Evolutionary conservation across 92 coral and sea anemone species (phyloP), one percentile per base, ranked within the genome.

Genomic region (Bergia sp.): DNA sequence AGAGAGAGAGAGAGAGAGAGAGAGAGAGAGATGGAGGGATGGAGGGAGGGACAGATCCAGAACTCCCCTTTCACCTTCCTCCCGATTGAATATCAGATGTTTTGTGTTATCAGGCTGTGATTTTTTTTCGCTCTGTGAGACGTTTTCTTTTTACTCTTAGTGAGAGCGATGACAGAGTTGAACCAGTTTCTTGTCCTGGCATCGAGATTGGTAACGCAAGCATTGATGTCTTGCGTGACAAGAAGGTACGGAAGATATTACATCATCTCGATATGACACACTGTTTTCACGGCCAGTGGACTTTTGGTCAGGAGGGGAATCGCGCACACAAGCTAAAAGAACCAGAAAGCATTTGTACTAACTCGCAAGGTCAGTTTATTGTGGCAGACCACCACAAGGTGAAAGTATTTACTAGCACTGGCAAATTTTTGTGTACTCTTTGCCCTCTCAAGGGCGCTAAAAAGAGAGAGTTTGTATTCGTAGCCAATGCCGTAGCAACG

Each of bases 361-460:
- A 44, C 67, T 65, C 76, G 16, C 49, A 71, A 29, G 80, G 80
- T 4, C 53, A 71, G 15, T 69, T 85, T 23, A 65, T 85, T 38
- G 88, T 85, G 9, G 79, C 75, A 44, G 88, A 85, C 64, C 49
- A n/a, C 65, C 74, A 45, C 13, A 66, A 41, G 38, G 75, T 77
- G 29, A 85, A 85, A 72, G 88, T 85, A 2, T 85, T 69, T 42
- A 61, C 45, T 37, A 85, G 44, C 44, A 85, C 67, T 44, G 88
- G 88, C 9, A 41, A 44, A 7, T 86, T 75, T 36, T 18, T 75
- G 4, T 4, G 45, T 57, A 9, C 37, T 4, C 39, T 69, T 10
- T n/a, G 75, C 37, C 43, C 58, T 75, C 50, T 86, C 18, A 37
- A 57, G 10, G 16, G 7, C 9, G 82, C 23, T 49, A 53, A 76